These are phyloP conservation scores for Parus major DNA, from an alignment of 2,113 vertebrate species.

Conservation along the genomic window DNA sequence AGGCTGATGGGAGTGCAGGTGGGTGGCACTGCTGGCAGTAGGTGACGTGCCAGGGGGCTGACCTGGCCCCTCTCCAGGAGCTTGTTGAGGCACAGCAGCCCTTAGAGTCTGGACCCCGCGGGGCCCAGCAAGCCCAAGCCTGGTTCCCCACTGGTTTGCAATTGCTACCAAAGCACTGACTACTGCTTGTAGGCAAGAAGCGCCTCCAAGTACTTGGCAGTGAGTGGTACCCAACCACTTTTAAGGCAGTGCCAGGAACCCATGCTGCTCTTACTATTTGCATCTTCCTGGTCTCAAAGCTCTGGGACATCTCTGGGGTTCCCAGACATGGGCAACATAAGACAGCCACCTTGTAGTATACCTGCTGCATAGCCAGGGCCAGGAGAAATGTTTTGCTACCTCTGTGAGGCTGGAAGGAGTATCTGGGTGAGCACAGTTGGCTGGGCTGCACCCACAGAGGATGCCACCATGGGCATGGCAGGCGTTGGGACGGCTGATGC, in stretches of 20 bases:
- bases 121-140: neutral
- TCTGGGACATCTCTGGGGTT: neutral
- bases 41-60: fast-evolving
- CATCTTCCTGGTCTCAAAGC: neutral
- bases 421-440: neutral
- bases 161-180: neutral
- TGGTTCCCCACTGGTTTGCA: neutral
- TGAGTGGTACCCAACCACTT: fast-evolving
- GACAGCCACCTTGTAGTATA: neutral
- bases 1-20: neutral
- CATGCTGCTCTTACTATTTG: fast-evolving
- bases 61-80: neutral
- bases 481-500: fast-evolving
- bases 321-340: neutral
- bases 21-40: neutral
- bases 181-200: neutral
- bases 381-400: neutral
- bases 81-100: neutral
- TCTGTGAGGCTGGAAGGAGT: neutral
- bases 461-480: fast-evolving
- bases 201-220: neutral
- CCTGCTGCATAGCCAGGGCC: neutral
- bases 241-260: neutral
- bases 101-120: neutral
- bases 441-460: neutral